These are phyloP conservation scores for Malaclemys terrapin DNA, from an alignment of 2,113 vertebrate species.

Conservation along the genomic window DNA sequence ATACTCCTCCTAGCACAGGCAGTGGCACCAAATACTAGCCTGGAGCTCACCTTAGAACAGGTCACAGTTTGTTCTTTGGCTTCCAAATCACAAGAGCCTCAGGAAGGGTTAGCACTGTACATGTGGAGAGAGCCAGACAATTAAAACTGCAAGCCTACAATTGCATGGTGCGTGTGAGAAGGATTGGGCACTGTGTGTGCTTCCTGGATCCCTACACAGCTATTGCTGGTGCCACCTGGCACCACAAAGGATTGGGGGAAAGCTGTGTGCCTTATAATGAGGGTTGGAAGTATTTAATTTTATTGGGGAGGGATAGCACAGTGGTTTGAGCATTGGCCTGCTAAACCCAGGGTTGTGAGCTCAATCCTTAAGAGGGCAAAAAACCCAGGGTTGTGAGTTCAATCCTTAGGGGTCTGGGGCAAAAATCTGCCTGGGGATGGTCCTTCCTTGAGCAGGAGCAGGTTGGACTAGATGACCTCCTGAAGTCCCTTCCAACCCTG, in stretches of 20 bases:
- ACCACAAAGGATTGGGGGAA: background rate
- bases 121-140: fast-evolving
- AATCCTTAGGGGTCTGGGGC: no score
- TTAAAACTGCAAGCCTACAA: fast-evolving
- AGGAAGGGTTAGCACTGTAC: background rate
- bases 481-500: no score
- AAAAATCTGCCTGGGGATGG: no score
- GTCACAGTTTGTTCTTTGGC: background rate
- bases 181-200: background rate
- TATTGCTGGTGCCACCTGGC: background rate
- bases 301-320: no score
- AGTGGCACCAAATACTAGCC: background rate
- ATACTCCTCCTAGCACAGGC: background rate
- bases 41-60: background rate
- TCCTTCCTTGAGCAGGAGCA: no score
- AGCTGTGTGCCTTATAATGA: background rate
- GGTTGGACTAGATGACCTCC: no score
- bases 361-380: no score
- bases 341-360: no score
- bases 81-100: background rate
- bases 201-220: background rate
- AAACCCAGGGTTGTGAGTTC: no score
- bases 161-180: background rate
- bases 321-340: no score
- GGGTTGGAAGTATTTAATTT: background rate